phyloP scores from a whole-genome alignment of 2,888 invertebrate species.

The Cerceris rybyensis region DNA sequence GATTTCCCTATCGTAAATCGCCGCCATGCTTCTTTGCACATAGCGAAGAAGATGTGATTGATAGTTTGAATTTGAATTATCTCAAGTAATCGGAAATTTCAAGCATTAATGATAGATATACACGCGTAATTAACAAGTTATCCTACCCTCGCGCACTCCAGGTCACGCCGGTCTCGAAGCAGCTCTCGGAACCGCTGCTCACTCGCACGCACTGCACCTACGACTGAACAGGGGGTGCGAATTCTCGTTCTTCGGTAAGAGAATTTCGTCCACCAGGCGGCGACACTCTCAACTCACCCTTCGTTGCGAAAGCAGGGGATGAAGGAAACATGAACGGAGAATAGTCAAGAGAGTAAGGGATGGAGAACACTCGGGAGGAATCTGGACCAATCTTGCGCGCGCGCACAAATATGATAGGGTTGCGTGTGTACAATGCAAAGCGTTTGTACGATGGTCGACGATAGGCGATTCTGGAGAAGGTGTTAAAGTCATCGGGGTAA shows the following conservation, averaged over 20 bases:
- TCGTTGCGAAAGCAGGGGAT: conserved; percentile 25
- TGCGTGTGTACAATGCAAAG: not conserved
- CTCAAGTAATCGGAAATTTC: too few species aligned
- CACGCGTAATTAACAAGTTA: conserved; percentile 35
- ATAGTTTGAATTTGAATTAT: too few species aligned
- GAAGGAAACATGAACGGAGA: conserved; percentile 27
- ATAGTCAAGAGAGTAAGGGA: conserved; percentile 10
- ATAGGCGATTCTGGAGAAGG: too few species aligned
- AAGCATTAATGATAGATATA: too few species aligned
- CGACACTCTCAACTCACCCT: conserved; percentile 62
- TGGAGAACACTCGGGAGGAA: conserved; percentile 40
- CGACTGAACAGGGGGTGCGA: conserved; percentile 61
- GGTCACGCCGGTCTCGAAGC: conserved; percentile 65
- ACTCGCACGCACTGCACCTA: conserved; percentile 79
- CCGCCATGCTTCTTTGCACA: too few species aligned
- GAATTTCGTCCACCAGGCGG: conserved; percentile 65
- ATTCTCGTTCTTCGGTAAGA: conserved; percentile 49
- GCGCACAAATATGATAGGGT: conserved; percentile 31
- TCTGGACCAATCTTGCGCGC: conserved; percentile 63
- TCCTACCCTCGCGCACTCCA: conserved; percentile 76
- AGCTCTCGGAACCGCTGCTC: conserved; percentile 75
- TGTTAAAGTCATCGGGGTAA: too few species aligned
- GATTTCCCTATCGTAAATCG: too few species aligned
- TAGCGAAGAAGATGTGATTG: too few species aligned
- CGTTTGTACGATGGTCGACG: too few species aligned